Base-by-base conservation (phyloP, 2,888 invertebrate genomes). In the Pseudococcus jackbeardsleyi region DNA sequence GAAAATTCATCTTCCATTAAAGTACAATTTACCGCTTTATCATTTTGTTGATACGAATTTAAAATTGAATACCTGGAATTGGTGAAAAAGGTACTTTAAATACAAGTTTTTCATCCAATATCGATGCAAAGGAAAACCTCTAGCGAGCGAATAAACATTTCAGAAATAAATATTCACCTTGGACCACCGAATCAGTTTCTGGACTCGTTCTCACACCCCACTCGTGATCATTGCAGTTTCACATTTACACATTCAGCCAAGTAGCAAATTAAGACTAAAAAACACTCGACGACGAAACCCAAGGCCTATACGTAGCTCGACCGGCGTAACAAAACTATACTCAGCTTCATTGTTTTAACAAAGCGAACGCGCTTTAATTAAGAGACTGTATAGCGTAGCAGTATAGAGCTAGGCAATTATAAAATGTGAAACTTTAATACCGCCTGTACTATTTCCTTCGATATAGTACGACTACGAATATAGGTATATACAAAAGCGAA, bases 381-480 rank as follows among this genome's bases (percentile, higher is more conserved):
- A 68, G 68, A 54, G 54, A 50, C 50, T 50, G 6, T 54, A 54
- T 54, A 54, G n/a, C 54, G 54, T n/a, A 68, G 68, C 15, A 19
- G 11, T 15, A 64, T 19, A 8, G 64, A 68, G 68, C 68, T 22
- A 68, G 68, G 26, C 68, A 68, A 68, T 68, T 68, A 68, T 68
- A 68, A 68, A 68, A 68, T 68, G 68, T 68, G 68, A 68, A 68
- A 68, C 68, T 68, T 68, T 68, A 68, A 68, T 68, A 26, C 26
- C 68, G 26, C 26, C 68, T 22, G 68, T 68, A 54, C 54, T 54
- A 72, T 72, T 33, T 72, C 26, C 72, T 33, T 72, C 33, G 26
- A 72, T 17, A 59, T 64, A 64, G 19, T 64, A 22, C 64, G 19
- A 22, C 7, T 59, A 59, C 7, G n/a, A 8, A n/a, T 42, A 42